These are phyloP conservation scores for Hycleus cichorii DNA, from an alignment of 1,140 invertebrate genomes.

Conservation along the genomic window DNA sequence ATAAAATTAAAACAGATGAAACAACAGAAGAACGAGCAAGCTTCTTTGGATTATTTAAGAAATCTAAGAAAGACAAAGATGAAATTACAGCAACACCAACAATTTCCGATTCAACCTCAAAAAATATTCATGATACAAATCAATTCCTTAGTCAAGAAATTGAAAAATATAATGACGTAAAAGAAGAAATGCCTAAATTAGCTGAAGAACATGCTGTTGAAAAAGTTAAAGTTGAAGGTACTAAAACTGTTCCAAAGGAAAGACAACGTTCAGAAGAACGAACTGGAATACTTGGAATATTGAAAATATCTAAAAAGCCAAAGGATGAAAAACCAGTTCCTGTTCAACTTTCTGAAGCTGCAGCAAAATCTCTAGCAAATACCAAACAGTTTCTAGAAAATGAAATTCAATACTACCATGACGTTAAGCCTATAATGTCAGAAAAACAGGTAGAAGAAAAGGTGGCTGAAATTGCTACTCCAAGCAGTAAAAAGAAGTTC, in stretches of 20 bases:
- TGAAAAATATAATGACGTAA: constrained; percentile 19
- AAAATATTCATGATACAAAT: constrained; percentile 10
- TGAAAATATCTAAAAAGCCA: constrained; percentile 16
- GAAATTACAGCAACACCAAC: constrained; percentile 9
- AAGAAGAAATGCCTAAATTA: background rate
- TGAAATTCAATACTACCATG: constrained; percentile 18
- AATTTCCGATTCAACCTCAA: background rate
- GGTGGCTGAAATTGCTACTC: background rate
- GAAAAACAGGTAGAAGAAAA: constrained; percentile 4
- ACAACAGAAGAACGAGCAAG: background rate
- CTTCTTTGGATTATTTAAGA: constrained; percentile 6
- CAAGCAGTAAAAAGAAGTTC: background rate
- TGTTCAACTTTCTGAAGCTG: background rate
- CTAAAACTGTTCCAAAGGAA: background rate
- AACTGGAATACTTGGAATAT: constrained; percentile 12
- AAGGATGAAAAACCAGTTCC: constrained; percentile 17
- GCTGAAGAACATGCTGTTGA: too few species aligned
- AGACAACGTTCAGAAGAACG: background rate
- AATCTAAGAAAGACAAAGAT: constrained; percentile 17
- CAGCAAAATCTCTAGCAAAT: constrained; percentile 11
- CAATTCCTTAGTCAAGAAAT: constrained; percentile 18
- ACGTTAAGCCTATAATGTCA: constrained; percentile 10
- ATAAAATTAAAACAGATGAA: background rate
- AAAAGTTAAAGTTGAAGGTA: background rate
- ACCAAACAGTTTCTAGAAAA: constrained; percentile 16